Conservation (phyloP, 2,888 invertebrate genomes). For the Luperina testacea region DNA sequence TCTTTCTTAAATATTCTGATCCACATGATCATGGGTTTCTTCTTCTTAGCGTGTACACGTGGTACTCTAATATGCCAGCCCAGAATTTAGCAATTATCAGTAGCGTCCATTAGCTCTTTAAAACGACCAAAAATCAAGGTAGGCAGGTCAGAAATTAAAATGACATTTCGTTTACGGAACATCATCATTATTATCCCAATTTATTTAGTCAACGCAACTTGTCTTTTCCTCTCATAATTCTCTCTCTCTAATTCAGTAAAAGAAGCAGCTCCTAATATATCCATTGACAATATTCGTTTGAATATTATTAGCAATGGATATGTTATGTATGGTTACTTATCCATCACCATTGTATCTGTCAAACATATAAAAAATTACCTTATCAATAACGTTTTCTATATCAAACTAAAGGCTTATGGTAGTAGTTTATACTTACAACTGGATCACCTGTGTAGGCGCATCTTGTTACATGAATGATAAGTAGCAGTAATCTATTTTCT, state of each 20-base stretch:
- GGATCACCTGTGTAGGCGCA: slow-evolving; percentile 47
- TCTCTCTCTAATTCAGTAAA: background rate
- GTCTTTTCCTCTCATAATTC: background rate
- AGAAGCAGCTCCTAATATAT: background rate
- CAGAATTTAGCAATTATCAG: too few species aligned
- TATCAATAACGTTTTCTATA: background rate
- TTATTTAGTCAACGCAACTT: background rate
- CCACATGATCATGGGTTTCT: background rate
- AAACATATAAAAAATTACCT: background rate
- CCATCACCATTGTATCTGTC: background rate
- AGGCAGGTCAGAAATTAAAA: background rate
- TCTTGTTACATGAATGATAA: slow-evolving; percentile 51
- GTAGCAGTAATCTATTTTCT: slow-evolving; percentile 45
- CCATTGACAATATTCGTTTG: background rate
- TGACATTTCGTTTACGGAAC: background rate
- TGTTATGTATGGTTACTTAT: background rate
- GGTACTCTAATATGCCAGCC: background rate
- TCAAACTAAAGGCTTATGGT: background rate
- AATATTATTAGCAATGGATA: too few species aligned
- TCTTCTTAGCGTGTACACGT: background rate
- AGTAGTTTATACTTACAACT: slow-evolving; percentile 23
- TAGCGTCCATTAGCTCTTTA: background rate
- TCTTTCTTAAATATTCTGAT: background rate
- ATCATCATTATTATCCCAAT: background rate
- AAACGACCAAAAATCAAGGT: background rate